These are phyloP conservation scores for Zaprionus ghesquierei DNA, from an alignment of 1,140 invertebrate genomes.

Conservation along the genomic window DNA sequence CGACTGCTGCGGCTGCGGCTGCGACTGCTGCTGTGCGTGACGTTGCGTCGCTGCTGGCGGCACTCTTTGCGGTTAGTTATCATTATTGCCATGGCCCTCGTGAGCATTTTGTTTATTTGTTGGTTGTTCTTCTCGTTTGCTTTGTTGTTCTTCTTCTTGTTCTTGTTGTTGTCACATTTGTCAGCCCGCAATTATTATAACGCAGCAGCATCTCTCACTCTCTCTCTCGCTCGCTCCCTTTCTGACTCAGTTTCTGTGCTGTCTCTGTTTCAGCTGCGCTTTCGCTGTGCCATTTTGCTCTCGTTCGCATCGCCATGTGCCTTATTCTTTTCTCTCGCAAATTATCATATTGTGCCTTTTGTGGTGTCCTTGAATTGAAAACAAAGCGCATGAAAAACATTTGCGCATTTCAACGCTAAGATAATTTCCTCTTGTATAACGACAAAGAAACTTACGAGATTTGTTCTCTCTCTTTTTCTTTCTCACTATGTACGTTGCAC, in stretches of 20 bases:
- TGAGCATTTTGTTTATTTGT: slow-evolving; percentile 56
- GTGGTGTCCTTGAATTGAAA: slow-evolving; percentile 65
- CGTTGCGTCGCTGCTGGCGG: slow-evolving; percentile 13
- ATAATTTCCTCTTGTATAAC: slow-evolving; percentile 61
- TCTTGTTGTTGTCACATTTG: slow-evolving; percentile 66
- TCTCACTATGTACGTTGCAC: not conserved
- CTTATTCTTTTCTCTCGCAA: slow-evolving; percentile 34
- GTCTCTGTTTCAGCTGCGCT: not conserved
- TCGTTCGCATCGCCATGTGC: not conserved
- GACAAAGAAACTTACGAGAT: slow-evolving; percentile 15
- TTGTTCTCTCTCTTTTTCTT: not conserved
- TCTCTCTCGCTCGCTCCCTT: not conserved
- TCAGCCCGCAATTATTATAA: slow-evolving; percentile 72
- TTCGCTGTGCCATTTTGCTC: not conserved
- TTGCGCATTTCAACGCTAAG: slow-evolving; percentile 71
- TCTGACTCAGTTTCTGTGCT: not conserved
- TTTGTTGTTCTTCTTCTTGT: not conserved
- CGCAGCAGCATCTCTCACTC: slow-evolving; percentile 34
- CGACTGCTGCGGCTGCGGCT: slow-evolving; percentile 8
- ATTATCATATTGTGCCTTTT: slow-evolving; percentile 76
- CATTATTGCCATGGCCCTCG: slow-evolving; percentile 66
- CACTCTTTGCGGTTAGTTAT: slow-evolving; percentile 74
- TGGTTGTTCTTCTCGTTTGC: slow-evolving; percentile 40
- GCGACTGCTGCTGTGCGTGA: slow-evolving; percentile 9
- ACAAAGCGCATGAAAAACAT: slow-evolving; percentile 64